A percentile compares a stretch with the other conserved stretches of the same genome.
phyloP scores from a whole-genome alignment of 2,888 invertebrate species.

The Zootermopsis nevadensis region DNA sequence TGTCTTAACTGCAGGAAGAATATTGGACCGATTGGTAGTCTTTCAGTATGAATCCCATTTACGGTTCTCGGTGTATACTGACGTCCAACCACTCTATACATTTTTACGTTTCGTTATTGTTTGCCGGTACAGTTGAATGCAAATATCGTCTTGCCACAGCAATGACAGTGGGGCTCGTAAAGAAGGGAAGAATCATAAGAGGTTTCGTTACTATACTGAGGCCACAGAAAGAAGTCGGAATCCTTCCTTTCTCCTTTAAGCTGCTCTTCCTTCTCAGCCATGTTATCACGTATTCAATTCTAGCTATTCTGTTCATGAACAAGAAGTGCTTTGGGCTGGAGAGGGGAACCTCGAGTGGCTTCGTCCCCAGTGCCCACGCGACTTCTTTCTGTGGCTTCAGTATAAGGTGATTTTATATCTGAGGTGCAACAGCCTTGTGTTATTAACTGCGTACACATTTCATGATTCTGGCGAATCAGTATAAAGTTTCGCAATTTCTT shows the following conservation, averaged over 20 bases:
- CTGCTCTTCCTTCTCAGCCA: too few relatives aligned
- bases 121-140: neutral
- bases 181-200: neutral
- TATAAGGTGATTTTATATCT: too few relatives aligned
- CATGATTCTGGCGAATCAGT: constrained; percentile 8
- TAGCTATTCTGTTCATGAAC: too few relatives aligned
- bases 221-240: too few relatives aligned
- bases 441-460: neutral
- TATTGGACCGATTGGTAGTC: neutral
- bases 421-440: too few relatives aligned
- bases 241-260: too few relatives aligned
- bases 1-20: neutral
- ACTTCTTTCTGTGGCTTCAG: too few relatives aligned
- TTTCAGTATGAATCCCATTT: neutral
- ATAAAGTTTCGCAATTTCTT: constrained; percentile 68
- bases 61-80: neutral
- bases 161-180: neutral
- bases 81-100: neutral
- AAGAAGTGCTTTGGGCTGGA: too few relatives aligned
- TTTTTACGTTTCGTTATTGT: neutral
- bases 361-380: too few relatives aligned
- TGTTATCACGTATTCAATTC: too few relatives aligned
- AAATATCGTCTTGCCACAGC: neutral
- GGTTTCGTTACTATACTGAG: neutral
- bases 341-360: too few relatives aligned